Evolutionary conservation across 1,140 invertebrate species (phyloP), one percentile per base, ranked within the genome.

Genomic region (Drosophila lini): DNA sequence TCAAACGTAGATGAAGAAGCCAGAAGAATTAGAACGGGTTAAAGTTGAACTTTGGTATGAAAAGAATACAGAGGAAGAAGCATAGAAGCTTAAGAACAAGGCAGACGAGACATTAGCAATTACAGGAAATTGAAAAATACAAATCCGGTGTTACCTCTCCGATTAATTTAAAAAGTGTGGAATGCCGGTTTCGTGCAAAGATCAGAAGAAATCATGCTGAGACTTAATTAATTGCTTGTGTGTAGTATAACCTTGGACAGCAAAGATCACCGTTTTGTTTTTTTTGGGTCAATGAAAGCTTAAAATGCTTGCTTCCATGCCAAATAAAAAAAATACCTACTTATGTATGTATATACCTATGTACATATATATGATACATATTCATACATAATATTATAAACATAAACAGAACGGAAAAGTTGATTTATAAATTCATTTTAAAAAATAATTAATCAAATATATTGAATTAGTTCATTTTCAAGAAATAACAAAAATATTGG

Each of bases 11-110:
- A 58, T 52, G 41, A 62, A 68, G 74, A 80, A 86, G 81, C 76
- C n/a, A 36, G 64, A 58, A 78, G 78, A 88, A 88, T 73, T 84
- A 80, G 77, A 88, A 81, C 74, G 74, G 84, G 60, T 64, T 53
- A 40, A 74, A 79, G 59, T 58, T 60, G 25, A 44, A 63, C 25
- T 61, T 16, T n/a, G 25, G 34, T 25, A 32, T 40, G 10, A 16
- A 36, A n/a, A 55, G 31, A 36, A 22, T 5, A 36, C 32, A 15
- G 31, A 34, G 32, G 4, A 25, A 36, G 19, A 38, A 8, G 11
- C 34, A 8, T n/a, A 55, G 8, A n/a, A 22, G 6, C 19, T 5
- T n/a, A n/a, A 3, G 45, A 34, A 44, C 41, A 75, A 34, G 40
- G n/a, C 32, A 36, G n/a, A n/a, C 16, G 22, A 62, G 52, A 34